phyloP scores from a whole-genome alignment of 1,140 invertebrate species.

The Stegodyphus mimosarum region DNA sequence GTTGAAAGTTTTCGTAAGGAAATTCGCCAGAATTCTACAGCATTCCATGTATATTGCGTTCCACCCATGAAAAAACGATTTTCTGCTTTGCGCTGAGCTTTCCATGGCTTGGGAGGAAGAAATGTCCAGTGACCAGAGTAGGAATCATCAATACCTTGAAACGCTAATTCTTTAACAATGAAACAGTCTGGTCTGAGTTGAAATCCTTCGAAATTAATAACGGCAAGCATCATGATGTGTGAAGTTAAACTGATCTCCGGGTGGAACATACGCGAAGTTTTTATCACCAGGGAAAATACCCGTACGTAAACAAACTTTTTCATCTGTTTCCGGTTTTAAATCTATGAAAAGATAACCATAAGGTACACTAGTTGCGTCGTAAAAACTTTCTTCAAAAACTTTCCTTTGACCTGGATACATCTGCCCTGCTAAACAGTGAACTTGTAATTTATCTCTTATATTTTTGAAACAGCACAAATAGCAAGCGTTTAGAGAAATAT shows the following conservation, averaged over 20 bases:
- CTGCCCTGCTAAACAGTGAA: neutral
- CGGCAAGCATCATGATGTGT: neutral
- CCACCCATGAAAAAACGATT: too few species aligned
- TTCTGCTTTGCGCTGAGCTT: neutral
- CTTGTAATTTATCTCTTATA: neutral
- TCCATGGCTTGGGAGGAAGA: too few species aligned
- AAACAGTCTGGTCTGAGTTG: neutral
- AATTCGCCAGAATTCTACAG: too few species aligned
- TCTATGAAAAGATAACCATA: conserved; percentile 24
- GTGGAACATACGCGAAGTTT: neutral
- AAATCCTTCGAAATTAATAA: neutral
- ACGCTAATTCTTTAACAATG: too few species aligned
- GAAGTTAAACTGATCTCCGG: neutral
- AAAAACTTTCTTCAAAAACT: neutral
- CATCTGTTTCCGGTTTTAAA: conserved; percentile 1
- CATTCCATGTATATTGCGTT: too few species aligned
- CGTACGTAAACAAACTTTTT: neutral
- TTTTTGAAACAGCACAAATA: conserved; percentile 42
- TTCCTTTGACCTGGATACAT: conserved; percentile 15
- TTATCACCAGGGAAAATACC: conserved; percentile 11
- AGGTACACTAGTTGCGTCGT: conserved; percentile 4
- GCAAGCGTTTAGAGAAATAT: conserved; percentile 25
- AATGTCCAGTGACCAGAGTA: too few species aligned
- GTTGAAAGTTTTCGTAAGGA: neutral
- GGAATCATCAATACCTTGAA: neutral